These are phyloP conservation scores for Zaprionus vittiger DNA, from an alignment of 1,140 invertebrate species.

Conservation along the genomic window DNA sequence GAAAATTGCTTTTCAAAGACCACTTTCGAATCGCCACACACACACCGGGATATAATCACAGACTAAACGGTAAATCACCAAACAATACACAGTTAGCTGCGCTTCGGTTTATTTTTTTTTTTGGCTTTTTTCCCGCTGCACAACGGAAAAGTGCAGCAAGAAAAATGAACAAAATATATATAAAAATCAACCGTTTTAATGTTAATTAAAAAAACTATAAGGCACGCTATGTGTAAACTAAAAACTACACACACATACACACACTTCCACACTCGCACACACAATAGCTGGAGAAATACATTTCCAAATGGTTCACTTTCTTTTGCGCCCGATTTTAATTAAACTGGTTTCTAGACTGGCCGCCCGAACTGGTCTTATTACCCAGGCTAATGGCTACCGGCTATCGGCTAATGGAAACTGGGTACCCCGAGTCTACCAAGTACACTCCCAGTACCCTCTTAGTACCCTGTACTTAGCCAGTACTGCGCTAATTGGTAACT, in stretches of 20 bases:
- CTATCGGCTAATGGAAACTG: conserved; percentile 6
- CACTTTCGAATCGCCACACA: conserved; percentile 68
- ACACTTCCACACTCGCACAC: background rate
- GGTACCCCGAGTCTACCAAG: background rate
- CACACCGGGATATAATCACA: conserved; percentile 7
- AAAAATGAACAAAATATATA: background rate
- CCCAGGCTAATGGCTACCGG: conserved; percentile 11
- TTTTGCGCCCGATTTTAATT: conserved; percentile 70
- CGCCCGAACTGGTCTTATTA: conserved; percentile 40
- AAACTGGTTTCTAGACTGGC: conserved; percentile 65
- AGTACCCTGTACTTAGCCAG: background rate
- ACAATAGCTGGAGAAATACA: conserved; percentile 40
- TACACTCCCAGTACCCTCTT: background rate
- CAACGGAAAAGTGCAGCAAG: conserved; percentile 51
- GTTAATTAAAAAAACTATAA: conserved; percentile 51
- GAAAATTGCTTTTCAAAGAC: conserved; percentile 41
- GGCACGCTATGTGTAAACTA: conserved; percentile 22
- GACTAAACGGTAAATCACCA: conserved; percentile 72
- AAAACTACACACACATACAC: conserved; percentile 16
- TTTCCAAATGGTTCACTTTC: conserved; percentile 78
- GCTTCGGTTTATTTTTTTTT: conserved; percentile 12
- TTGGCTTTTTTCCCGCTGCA: background rate
- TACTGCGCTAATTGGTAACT: background rate
- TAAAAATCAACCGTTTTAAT: conserved; percentile 37
- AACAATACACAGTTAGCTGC: conserved; percentile 46